Evolutionary conservation across 92 coral and sea anemone genomes (phyloP).

Genomic region (Pocillopora grandis): DNA sequence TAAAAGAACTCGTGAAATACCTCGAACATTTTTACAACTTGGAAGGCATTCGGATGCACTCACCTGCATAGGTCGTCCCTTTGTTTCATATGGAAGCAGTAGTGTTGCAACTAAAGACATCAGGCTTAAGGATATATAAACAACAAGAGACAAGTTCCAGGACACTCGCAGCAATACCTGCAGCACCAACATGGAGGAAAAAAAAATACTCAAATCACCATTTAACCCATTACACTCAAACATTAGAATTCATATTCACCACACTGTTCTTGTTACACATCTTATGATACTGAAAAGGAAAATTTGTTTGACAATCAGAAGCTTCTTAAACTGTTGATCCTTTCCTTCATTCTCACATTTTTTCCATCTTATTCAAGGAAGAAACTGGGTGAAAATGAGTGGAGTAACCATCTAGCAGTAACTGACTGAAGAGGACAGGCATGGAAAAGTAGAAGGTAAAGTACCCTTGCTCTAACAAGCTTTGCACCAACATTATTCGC

Average conservation of each 20-base stretch:
- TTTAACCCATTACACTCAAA: neutral
- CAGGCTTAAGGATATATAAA: conserved; percentile 68
- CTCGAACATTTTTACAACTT: neutral
- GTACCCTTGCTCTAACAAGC: neutral
- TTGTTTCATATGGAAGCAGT: conserved; percentile 87
- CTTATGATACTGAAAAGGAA: too few species aligned
- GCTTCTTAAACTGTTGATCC: too few species aligned
- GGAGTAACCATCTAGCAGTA: neutral
- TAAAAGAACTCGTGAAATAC: neutral
- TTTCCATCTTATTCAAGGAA: too few species aligned
- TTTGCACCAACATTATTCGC: too few species aligned
- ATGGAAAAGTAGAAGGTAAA: neutral
- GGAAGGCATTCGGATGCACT: neutral
- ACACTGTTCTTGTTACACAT: too few species aligned
- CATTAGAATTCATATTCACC: neutral
- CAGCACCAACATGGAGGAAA: neutral
- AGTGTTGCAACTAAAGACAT: conserved; percentile 74
- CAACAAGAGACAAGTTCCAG: conserved; percentile 61
- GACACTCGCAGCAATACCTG: conserved; percentile 88
- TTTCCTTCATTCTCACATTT: too few species aligned
- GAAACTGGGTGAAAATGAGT: neutral
- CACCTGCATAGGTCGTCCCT: conserved; percentile 92
- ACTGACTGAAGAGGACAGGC: neutral
- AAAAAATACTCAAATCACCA: neutral
- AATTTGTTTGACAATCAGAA: too few species aligned